Evolutionary conservation across 2,113 vertebrate genomes (phyloP).

Genomic region (Notiomystis cincta): DNA sequence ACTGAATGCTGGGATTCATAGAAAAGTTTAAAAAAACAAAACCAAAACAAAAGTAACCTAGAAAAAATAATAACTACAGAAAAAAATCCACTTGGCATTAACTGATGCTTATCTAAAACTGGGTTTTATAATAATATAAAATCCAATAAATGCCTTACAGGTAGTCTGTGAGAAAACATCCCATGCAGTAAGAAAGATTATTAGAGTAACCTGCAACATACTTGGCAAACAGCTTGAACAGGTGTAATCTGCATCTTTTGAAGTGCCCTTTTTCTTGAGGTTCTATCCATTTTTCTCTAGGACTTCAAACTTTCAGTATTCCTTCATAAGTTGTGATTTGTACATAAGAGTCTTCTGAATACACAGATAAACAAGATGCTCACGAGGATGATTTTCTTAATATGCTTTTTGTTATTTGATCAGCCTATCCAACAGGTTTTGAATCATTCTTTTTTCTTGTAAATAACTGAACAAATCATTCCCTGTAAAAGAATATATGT

Average conservation of each 20-base stretch:
- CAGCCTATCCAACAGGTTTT: background rate
- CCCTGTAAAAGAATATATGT: background rate
- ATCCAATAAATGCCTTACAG: slow-evolving; percentile 24
- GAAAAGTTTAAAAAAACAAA: slow-evolving; percentile 30
- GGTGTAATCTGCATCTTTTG: slow-evolving; percentile 52
- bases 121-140: slow-evolving; percentile 28
- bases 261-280: background rate
- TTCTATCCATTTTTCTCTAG: background rate
- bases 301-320: background rate
- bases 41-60: background rate
- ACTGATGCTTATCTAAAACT: slow-evolving; percentile 47
- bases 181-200: slow-evolving; percentile 29
- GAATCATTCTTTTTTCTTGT: background rate
- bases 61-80: slow-evolving; percentile 21
- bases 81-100: slow-evolving; percentile 46
- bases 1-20: slow-evolving; percentile 49
- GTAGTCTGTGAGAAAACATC: background rate
- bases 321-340: background rate
- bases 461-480: background rate
- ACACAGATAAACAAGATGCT: background rate
- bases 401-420: background rate
- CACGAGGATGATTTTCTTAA: background rate
- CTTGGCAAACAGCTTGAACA: slow-evolving; percentile 26
- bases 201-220: background rate
- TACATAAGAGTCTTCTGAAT: background rate